Percentiles rank a stretch among this genome's conserved stretches.
phyloP scores from a whole-genome alignment of 2,888 invertebrate genomes.

The Amblyjoppa proteus region DNA sequence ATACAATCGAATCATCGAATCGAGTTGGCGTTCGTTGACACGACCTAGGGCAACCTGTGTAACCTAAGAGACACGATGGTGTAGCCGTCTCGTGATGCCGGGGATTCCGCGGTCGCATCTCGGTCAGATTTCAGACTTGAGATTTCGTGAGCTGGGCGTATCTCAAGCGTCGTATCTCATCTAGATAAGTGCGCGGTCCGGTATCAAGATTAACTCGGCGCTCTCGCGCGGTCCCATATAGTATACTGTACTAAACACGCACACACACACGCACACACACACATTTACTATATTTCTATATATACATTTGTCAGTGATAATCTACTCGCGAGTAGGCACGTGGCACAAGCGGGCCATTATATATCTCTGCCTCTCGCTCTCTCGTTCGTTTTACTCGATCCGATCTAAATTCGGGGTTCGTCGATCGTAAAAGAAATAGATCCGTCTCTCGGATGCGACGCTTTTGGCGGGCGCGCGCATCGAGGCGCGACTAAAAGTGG shows the following conservation, averaged over 20 bases:
- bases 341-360: constrained; percentile 64
- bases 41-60: constrained; percentile 80
- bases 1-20: constrained; percentile 50
- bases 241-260: background rate
- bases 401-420: constrained; percentile 81
- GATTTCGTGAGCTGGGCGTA: constrained; percentile 80
- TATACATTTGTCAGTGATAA: constrained; percentile 74
- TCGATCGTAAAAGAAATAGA: constrained; percentile 73
- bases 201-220: constrained; percentile 82
- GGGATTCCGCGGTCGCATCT: constrained; percentile 75
- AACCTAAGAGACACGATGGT: constrained; percentile 42
- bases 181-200: constrained; percentile 80
- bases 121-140: constrained; percentile 81
- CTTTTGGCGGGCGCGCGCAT: constrained; percentile 14
- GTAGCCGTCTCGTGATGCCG: constrained; percentile 51
- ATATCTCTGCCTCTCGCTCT: constrained; percentile 45
- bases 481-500: constrained; percentile 14
- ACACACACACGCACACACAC: constrained; percentile 7
- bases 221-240: constrained; percentile 61
- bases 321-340: constrained; percentile 77
- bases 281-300: constrained; percentile 60
- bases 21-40: constrained; percentile 64
- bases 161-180: constrained; percentile 84
- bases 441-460: constrained; percentile 64
- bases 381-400: constrained; percentile 74